Evolutionary conservation across 1,140 invertebrate species (phyloP).

Genomic region (Scaptomyza hsui): DNA sequence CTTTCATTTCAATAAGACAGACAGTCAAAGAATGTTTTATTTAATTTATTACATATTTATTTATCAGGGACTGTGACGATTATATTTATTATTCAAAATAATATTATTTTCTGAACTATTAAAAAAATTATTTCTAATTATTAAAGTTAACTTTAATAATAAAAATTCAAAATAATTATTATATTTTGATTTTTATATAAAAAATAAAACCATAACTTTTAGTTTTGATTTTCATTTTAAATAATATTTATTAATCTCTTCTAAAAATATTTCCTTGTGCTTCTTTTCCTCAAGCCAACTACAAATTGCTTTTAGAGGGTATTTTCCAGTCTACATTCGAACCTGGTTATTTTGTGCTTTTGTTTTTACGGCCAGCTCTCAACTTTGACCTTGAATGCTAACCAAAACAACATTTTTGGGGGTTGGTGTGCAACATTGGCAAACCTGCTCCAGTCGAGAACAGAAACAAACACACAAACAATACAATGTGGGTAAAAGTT

Average conservation of each 20-base stretch:
- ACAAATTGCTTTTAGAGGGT: neutral
- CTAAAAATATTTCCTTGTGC: neutral
- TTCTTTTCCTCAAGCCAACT: neutral
- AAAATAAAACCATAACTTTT: too few species aligned
- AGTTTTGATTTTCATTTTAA: too few species aligned
- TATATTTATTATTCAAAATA: too few species aligned
- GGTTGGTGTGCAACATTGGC: conserved; percentile 20
- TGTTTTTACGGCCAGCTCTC: conserved; percentile 60
- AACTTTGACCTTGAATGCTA: conserved; percentile 73
- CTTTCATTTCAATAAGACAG: too few species aligned
- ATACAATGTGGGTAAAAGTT: conserved; percentile 62
- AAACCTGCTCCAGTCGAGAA: neutral
- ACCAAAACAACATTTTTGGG: conserved; percentile 24
- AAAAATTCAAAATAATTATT: too few species aligned
- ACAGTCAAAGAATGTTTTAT: too few species aligned
- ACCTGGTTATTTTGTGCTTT: conserved; percentile 8
- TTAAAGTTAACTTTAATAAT: too few species aligned
- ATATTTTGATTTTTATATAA: too few species aligned
- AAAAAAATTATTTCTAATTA: too few species aligned
- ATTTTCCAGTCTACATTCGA: neutral
- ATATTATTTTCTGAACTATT: too few species aligned
- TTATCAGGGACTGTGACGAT: too few species aligned
- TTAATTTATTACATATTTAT: too few species aligned
- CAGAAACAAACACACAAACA: conserved; percentile 35
- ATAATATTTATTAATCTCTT: neutral